Evolutionary conservation across 2,797 vertebrate species (phyloP).

Genomic region (Acanthurus tractus): DNA sequence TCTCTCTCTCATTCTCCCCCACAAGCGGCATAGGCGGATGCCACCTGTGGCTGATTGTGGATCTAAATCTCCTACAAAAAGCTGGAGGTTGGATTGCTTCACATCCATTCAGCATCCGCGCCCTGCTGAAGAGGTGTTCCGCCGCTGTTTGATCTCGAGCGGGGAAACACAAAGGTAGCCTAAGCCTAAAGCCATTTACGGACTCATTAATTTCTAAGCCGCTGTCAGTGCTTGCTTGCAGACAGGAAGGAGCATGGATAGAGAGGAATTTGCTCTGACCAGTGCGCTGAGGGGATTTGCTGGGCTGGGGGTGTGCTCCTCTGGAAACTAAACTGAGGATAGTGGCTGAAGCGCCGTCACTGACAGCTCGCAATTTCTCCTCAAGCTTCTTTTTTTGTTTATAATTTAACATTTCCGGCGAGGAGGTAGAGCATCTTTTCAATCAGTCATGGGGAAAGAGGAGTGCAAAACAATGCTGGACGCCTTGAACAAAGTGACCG

Average conservation of each 20-base stretch:
- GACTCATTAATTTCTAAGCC: constrained; percentile 83
- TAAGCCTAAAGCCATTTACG: constrained; percentile 79
- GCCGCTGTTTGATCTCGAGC: constrained; percentile 70
- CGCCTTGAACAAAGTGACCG: constrained; percentile 94
- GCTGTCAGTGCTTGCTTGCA: constrained; percentile 62
- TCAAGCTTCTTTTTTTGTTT: constrained; percentile 28
- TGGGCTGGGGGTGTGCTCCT: constrained; percentile 60
- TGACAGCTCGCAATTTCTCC: constrained; percentile 40
- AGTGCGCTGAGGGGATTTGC: constrained; percentile 77
- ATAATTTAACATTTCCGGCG: constrained; percentile 13
- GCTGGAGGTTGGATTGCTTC: constrained; percentile 32
- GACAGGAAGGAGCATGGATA: constrained; percentile 80
- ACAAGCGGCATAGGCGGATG: constrained; percentile 31
- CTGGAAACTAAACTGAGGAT: constrained; percentile 66
- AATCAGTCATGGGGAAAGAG: constrained; percentile 89
- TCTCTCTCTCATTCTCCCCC: neutral
- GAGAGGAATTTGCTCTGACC: constrained; percentile 78
- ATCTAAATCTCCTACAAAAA: neutral
- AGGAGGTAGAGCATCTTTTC: neutral
- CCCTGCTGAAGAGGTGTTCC: constrained; percentile 37
- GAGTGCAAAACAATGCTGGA: constrained; percentile 97
- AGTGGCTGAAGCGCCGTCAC: constrained; percentile 30
- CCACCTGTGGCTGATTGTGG: constrained; percentile 75
- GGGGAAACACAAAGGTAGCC: constrained; percentile 59
- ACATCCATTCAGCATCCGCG: constrained; percentile 23